These are phyloP conservation scores for Sorex fumeus DNA, from an alignment of 2,113 vertebrate genomes.

Conservation along the genomic window DNA sequence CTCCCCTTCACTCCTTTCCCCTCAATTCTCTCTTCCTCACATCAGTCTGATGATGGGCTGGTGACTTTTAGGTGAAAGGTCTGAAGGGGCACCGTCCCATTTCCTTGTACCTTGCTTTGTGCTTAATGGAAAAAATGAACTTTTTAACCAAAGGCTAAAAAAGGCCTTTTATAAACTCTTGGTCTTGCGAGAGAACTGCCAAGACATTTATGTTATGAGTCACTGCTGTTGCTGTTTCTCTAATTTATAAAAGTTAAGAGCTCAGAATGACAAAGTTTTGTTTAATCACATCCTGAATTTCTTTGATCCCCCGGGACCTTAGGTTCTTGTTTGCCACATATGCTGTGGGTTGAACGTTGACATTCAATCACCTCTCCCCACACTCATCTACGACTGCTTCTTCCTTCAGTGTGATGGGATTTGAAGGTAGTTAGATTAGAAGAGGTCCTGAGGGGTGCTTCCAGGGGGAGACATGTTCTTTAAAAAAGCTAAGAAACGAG, in stretches of 20 bases:
- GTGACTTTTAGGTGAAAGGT: constrained; percentile 66
- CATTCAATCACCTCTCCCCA: neutral
- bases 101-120: constrained; percentile 67
- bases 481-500: neutral
- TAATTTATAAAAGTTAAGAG: constrained; percentile 67
- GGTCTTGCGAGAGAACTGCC: constrained; percentile 60
- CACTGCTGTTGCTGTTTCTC: constrained; percentile 48
- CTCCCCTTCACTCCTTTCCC: neutral
- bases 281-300: constrained; percentile 60
- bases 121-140: constrained; percentile 79
- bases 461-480: too few species aligned
- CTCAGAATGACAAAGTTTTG: constrained; percentile 62
- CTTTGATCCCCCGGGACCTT: constrained; percentile 14
- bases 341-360: neutral
- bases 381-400: neutral
- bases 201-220: constrained; percentile 67
- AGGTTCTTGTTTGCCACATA: constrained; percentile 27
- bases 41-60: constrained; percentile 60
- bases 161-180: constrained; percentile 62
- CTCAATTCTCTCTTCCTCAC: neutral
- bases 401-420: neutral
- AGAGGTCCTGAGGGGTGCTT: neutral
- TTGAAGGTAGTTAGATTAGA: neutral
- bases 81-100: constrained; percentile 49
- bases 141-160: constrained; percentile 68